A percentile compares a stretch with the other conserved stretches of the same genome.
Evolutionary conservation across 53 echinoderm and acorn worm species (phyloP).

Genomic region (Astropecten irregularis): DNA sequence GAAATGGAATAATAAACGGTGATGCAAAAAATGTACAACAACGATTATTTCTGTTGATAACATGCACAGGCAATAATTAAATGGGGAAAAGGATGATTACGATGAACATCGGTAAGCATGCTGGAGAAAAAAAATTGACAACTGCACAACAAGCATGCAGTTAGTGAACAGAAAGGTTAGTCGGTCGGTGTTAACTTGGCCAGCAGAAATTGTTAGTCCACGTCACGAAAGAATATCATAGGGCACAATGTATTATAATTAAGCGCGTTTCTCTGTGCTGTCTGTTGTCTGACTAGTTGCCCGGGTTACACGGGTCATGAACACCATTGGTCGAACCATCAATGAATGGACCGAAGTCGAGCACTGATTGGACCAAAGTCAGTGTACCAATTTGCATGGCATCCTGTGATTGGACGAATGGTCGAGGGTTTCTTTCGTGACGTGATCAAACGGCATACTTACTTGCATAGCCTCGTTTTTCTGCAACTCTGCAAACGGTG

Average conservation of each 20-base stretch:
- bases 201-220: slow-evolving; percentile 31
- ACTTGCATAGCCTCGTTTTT: slow-evolving; percentile 48
- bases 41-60: too few relatives aligned
- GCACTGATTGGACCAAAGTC: too few relatives aligned
- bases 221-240: slow-evolving; percentile 60
- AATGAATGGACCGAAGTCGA: too few relatives aligned
- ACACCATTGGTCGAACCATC: too few relatives aligned
- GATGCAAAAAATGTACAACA: too few relatives aligned
- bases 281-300: neutral
- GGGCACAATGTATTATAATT: slow-evolving; percentile 7
- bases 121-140: neutral
- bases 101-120: neutral
- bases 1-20: too few relatives aligned
- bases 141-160: neutral
- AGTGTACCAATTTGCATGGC: too few relatives aligned
- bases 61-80: neutral
- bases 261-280: slow-evolving; percentile 52
- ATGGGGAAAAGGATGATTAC: neutral
- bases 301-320: too few relatives aligned
- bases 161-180: too few relatives aligned
- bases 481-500: neutral
- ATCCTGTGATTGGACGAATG: too few relatives aligned
- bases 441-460: slow-evolving; percentile 43
- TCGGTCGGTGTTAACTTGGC: too few relatives aligned
- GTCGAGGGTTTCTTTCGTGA: slow-evolving; percentile 57